Base-by-base conservation (phyloP, 1,140 invertebrate genomes). In the Antheraea pernyi region DNA sequence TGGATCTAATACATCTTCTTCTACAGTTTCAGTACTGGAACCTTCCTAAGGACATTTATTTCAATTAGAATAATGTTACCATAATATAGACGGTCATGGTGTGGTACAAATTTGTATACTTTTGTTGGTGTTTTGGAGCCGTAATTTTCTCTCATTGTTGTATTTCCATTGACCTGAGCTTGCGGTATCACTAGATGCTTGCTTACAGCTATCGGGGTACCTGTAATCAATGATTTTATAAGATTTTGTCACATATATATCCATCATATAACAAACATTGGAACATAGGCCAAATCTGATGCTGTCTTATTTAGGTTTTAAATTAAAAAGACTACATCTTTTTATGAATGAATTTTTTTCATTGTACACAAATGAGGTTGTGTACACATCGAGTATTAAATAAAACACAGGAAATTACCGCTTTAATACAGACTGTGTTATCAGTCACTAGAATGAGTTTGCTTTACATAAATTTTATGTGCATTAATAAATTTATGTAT, bases 141-240 rank as follows among this genome's bases (percentile, higher is more conserved):
- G 83, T 83, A 83, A 84, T 94, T 92, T 93, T 95, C 84, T 93
- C 94, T 86, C 37, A 72, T 59, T 85, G 79, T 66, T 85, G 79
- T 66, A 93, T 82, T 89, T 22, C 67, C 78, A n/a, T 77, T 79
- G 7, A 79, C 42, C 78, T 91, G 86, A 48, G 87, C 80, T 75
- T 94, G 94, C 0, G 98, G 97, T 70, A 99, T 93, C 10, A 99
- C 94, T 61, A 99, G 93, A 92, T 99, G 98, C 36, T 98, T 94
- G 61, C 98, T 99, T 69, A 98, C 93, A 6, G 97, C 96, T 76
- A 97, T 97, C n/a, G 98, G 98, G 76, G 98, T 99, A n/a, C 97
- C 97, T 93, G 73, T 53, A 62, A 76, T 53, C 11, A 53, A 53
- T 53, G 11, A 3, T 42, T 42, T 10, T 10, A 11, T 42, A 42